Base-by-base conservation (phyloP, 2,888 invertebrate genomes). In the Amblyjoppa fuscipennis region DNA sequence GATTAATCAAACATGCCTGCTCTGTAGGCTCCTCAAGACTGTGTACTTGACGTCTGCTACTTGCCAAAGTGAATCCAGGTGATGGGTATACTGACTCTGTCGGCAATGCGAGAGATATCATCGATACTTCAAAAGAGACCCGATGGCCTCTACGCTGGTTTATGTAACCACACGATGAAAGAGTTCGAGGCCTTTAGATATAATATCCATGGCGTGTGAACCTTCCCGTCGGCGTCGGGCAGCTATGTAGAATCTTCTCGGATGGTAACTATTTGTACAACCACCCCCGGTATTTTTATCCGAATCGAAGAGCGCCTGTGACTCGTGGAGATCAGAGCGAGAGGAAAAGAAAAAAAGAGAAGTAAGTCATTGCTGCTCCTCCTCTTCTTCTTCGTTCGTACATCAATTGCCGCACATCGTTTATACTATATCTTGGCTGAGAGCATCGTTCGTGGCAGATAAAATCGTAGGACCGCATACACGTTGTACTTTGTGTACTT, bases 251-350 rank as follows among this genome's bases (percentile, higher is more conserved):
- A 91, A 91, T 90, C 91, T 90, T 88, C 83, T 88, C 89, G 88
- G 88, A 90, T 90, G 91, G 91, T 91, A 89, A 89, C 91, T 92
- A 91, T 92, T 93, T 93, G 90, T 90, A 92, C 90, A 92, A 91
- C 91, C 83, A 82, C 61, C 91, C 87, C 89, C 89, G 91, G 90
- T 92, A 92, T 90, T 92, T 92, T 91, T 91, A 91, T 92, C 91
- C 90, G 89, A 90, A 90, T 88, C 89, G 69, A 75, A 90, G 61
- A 76, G 70, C 53, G 61, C 53, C 83, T 89, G 85, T 93, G 92
- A 93, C 90, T 93, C 92, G 92, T 89, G 89, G 90, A 91, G 92
- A 92, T 91, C 90, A 89, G 89, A 89, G 89, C 85, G 84, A 59
- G 64, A n/a, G 81, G 53, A 25, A 25, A 74, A 64, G 45, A 75